Base-by-base conservation (phyloP, 2,888 invertebrate species). In the Callinectes sapidus region DNA sequence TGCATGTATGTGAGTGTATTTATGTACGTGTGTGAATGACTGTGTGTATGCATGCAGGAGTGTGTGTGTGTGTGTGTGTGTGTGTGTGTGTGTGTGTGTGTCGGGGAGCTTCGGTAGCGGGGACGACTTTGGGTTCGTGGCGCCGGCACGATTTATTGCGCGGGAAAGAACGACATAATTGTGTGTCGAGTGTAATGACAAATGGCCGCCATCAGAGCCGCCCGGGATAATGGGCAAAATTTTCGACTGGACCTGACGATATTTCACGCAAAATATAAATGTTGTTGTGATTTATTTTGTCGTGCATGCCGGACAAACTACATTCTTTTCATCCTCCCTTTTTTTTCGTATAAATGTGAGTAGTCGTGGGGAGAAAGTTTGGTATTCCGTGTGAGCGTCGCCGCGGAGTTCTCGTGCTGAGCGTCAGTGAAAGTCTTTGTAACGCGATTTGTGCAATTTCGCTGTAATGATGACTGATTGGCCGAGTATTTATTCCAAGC, bases 381-480 rank as follows among this genome's bases (percentile, higher is more conserved):
- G 42, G 32, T 39, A 77, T 66, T 66, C 77, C 14, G 66, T 90
- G 28, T 71, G 90, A 66, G 48, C 54, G 87, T 54, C 54, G 61
- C 85, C 23, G 32, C 32, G 85, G 54, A 55, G 18, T 55, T 48
- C 39, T 86, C 86, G 90, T 90, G 90, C 32, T 61, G 86, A n/a
- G 18, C 85, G 90, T 39, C 90, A 90, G 35, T 85, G 90, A 61
- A 90, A 90, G 61, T 86, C 85, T 55, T 85, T 90, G 86, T 35
- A 86, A 85, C 86, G 28, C 86, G 90, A 90, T 90, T 90, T 90
- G 90, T 85, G 90, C 90, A 90, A 90, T 90, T 90, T 48, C 66
- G 61, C 39, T 66, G 54, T 90, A 90, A 90, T 86, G 86, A 90
- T 90, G 90, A 90, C 61, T 90, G 90, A 90, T 90, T 90, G 90